Evolutionary conservation across 35 echinoderm and acorn worm species (phyloP), one percentile per base, ranked within the genome.

Genomic region (Nesometra sesokonis): DNA sequence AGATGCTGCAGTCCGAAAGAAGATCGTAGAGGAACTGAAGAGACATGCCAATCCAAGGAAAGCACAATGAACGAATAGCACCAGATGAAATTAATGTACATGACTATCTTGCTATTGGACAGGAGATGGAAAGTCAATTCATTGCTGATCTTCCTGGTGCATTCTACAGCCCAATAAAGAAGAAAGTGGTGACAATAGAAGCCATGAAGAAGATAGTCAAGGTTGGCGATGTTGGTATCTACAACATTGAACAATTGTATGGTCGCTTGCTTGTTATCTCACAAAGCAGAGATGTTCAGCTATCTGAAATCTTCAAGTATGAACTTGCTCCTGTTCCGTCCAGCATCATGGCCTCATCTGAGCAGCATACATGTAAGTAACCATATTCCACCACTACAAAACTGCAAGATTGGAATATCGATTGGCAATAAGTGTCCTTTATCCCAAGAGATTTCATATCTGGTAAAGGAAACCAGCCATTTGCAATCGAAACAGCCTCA

Each of bases 131-230:
- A 79, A 29, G n/a, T 79, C 78, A 79, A 79, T 79, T 29, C 78
- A 79, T 13, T 8, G 8, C 78, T 79, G 78, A 8, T 29, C 78
- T 79, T 79, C 78, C 78, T 11, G n/a, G n/a, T n/a, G n/a, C n/a
- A n/a, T n/a, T n/a, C n/a, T n/a, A n/a, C n/a, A n/a, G n/a, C n/a
- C n/a, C n/a, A n/a, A n/a, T n/a, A n/a, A n/a, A n/a, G 78, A 79
- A 79, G 78, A 79, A 79, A 79, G 78, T 79, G 78, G 78, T 79
- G 8, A 79, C 78, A 79, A 79, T 79, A 32, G 78, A 79, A 79
- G 29, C n/a, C n/a, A n/a, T n/a, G n/a, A n/a, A n/a, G n/a, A n/a
- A n/a, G n/a, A n/a, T n/a, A n/a, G n/a, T n/a, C n/a, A 32, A 11
- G 8, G n/a, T n/a, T n/a, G n/a, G n/a, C n/a, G n/a, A n/a, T n/a